A percentile compares a stretch with the other conserved stretches of the same genome.
These are phyloP conservation scores for Epizoanthus ramosus DNA, from an alignment of 92 coral and sea anemone species.

Conservation along the genomic window DNA sequence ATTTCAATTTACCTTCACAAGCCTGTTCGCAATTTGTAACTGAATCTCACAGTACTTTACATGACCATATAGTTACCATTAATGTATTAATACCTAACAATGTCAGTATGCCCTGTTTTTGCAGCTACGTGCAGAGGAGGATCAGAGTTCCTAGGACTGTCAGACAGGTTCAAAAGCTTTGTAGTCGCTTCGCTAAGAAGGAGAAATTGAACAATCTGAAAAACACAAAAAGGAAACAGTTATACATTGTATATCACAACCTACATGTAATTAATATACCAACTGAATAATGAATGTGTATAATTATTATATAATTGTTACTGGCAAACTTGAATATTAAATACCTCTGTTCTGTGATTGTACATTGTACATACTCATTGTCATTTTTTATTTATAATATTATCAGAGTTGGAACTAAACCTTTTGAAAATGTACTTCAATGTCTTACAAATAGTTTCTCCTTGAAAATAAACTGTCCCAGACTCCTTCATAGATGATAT, in stretches of 20 bases:
- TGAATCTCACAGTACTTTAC: no score
- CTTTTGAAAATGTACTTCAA: no score
- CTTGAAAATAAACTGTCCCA: no score
- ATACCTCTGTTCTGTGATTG: neutral
- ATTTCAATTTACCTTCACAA: no score
- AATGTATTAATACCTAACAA: conserved; percentile 60
- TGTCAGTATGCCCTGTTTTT: conserved; percentile 93
- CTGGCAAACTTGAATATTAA: neutral
- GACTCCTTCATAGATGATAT: no score
- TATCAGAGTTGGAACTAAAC: no score
- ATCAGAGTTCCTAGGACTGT: conserved; percentile 65
- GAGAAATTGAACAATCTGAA: conserved; percentile 79
- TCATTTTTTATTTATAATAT: no score
- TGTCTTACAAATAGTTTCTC: no score
- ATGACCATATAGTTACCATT: no score
- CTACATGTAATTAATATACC: neutral
- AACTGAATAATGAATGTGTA: no score
- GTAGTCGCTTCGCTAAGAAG: conserved; percentile 67
- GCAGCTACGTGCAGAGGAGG: conserved; percentile 94
- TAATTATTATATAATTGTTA: neutral
- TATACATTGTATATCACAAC: neutral
- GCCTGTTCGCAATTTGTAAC: no score
- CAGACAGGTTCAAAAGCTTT: conserved; percentile 69
- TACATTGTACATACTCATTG: neutral
- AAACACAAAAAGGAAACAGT: neutral